Base-by-base conservation (phyloP, 2,797 vertebrate genomes). In the Pseudochirops corinnae region DNA sequence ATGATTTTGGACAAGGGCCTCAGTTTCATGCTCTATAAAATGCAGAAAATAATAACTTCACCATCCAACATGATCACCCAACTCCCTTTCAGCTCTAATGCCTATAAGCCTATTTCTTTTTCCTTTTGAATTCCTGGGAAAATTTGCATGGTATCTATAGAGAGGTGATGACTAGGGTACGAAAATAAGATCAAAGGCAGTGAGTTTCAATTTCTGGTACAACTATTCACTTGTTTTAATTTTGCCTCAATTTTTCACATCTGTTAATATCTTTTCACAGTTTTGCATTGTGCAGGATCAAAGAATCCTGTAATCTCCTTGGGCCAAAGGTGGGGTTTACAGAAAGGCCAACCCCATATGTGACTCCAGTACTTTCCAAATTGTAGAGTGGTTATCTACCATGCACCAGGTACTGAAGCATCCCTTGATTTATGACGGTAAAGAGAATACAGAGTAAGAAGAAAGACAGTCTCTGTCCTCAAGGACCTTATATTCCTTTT, bases 61-160 rank as follows among this genome's bases (percentile, higher is more conserved):
- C 24, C 9, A 4, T 46, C 74, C 21, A 50, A 24, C 7, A 28
- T 87, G 74, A 87, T 26, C 39, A 50, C 74, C 39, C 39, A 82
- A 46, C 7, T 82, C 21, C 7, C 16, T 24, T 82, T 82, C 74
- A 82, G 6, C 10, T 87, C 3, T 50, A 87, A 12, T 26, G 21
- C 3, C 24, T 46, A 24, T 24, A 82, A 46, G 74, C 9, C 39
- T 4, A 33, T 74, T 46, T 31, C 74, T 94, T 95, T 90, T 50
- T 21, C 82, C 56, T 56, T n/a, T 28, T 16, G 60, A 96, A 46
- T 56, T 56, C 33, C 90, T 94, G 90, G 74, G 91, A 94, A 93
- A 94, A 94, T 3, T 5, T 94, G 60, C 56, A 50, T 13, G 13
- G 33, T 92, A 74, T 39, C 7, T 56, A 55, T 50, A 33, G 14